Base-by-base conservation (phyloP, 2,113 vertebrate genomes). In the Micronycteris hirsuta region DNA sequence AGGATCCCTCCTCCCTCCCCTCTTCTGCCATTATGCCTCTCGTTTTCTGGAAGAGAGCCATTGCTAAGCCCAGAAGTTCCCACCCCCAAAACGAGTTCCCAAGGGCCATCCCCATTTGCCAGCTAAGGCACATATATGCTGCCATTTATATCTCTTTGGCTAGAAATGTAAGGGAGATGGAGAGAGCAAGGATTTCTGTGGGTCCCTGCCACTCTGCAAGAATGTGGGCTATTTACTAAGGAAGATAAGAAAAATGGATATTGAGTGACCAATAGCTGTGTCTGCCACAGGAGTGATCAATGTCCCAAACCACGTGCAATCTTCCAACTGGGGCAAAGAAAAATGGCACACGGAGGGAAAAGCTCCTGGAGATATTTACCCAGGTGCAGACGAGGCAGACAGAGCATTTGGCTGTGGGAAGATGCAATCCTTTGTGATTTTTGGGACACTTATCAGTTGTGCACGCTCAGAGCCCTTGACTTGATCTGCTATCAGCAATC, bases 401-500 rank as follows among this genome's bases (percentile, higher is more conserved):
- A 80, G 41, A 78, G 38, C 22, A 26, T 73, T 36, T 67, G 41
- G 26, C 78, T 5, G 41, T 5, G 20, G 71, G 58, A 45, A 61
- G 77, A 68, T 93, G 54, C 10, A 77, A 33, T 67, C 63, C 56
- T 95, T 67, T 87, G 87, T 88, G 94, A 84, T 56, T 82, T 61
- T 36, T 0, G 67, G 67, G 11, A 52, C 0, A 88, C 45, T 49
- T 45, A 58, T 73, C 52, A 56, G 4, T 19, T 43, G 54, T 84
- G 17, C 28, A 20, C 38, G 78, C 22, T 73, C 41, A 49, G 70
- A 71, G 56, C 7, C 68, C 9, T 70, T 63, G 54, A 43, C 77
- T 93, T 91, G 93, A 78, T 87, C 67, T 93, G 4, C 26, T 28
- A 47, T 71, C 52, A 91, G 81, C 86, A 78, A 65, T 88, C 89